These are phyloP conservation scores for Heliconius hewitsoni DNA, from an alignment of 1,140 invertebrate species.

Conservation along the genomic window DNA sequence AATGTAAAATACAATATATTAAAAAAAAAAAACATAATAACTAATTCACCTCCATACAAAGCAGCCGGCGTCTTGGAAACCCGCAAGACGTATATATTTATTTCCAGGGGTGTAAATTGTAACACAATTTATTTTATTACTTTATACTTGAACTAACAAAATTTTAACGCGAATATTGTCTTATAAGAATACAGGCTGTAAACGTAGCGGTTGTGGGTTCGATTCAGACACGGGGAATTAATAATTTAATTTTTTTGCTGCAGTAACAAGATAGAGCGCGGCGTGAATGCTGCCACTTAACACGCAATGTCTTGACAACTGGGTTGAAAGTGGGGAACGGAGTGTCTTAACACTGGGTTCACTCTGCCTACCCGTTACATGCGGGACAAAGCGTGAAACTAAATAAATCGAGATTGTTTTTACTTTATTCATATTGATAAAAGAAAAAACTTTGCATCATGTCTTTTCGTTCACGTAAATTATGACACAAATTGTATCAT, in stretches of 20 bases:
- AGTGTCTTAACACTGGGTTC: no score
- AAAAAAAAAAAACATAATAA: not conserved
- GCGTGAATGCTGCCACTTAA: no score
- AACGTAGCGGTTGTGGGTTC: not conserved
- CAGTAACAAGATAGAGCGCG: not conserved
- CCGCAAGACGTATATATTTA: slow-evolving; percentile 51
- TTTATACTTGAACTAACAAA: slow-evolving; percentile 15
- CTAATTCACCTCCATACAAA: slow-evolving; percentile 41
- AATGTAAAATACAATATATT: not conserved
- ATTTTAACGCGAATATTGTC: slow-evolving; percentile 7
- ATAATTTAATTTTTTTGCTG: no score
- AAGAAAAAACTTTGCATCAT: not conserved
- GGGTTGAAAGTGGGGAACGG: no score
- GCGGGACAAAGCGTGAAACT: no score
- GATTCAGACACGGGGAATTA: no score
- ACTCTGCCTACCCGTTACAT: no score
- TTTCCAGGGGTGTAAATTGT: slow-evolving; percentile 48
- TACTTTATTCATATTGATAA: not conserved
- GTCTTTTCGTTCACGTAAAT: no score
- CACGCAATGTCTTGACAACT: not conserved
- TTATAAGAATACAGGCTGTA: not conserved
- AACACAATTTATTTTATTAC: slow-evolving; percentile 34
- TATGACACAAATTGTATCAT: no score
- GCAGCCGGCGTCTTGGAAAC: slow-evolving; percentile 43
- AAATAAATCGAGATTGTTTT: no score